These are phyloP conservation scores for Pogonophryne albipinna DNA, from an alignment of 2,797 vertebrate genomes.

Conservation along the genomic window DNA sequence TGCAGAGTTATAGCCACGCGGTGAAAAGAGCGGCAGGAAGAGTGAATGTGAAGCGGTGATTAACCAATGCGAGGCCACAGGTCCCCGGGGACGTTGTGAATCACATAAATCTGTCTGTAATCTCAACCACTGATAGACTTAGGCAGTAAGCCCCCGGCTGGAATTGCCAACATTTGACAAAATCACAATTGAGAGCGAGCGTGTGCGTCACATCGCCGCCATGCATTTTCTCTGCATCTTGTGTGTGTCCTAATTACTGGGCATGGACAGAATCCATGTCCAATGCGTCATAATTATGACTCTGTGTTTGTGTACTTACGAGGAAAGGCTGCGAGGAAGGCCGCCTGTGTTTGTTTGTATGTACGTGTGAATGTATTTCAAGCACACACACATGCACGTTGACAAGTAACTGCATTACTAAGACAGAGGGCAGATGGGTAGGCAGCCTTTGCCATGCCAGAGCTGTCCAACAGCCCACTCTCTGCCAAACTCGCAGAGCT, in stretches of 20 bases:
- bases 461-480: slow-evolving; percentile 71
- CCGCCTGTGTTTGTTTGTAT: slow-evolving; percentile 57
- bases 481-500: slow-evolving; percentile 73
- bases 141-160: slow-evolving; percentile 75
- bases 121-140: slow-evolving; percentile 84
- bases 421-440: slow-evolving; percentile 80
- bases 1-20: slow-evolving; percentile 53
- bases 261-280: slow-evolving; percentile 61
- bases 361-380: slow-evolving; percentile 49
- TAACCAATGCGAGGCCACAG: slow-evolving; percentile 76
- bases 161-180: slow-evolving; percentile 83
- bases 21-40: slow-evolving; percentile 61
- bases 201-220: slow-evolving; percentile 48
- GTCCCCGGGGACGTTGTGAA: slow-evolving; percentile 74
- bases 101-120: slow-evolving; percentile 85
- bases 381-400: slow-evolving; percentile 52
- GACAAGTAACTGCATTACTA: slow-evolving; percentile 75
- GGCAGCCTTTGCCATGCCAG: slow-evolving; percentile 75
- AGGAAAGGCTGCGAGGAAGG: slow-evolving; percentile 39
- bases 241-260: slow-evolving; percentile 67
- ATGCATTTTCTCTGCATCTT: slow-evolving; percentile 48
- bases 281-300: slow-evolving; percentile 59
- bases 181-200: slow-evolving; percentile 70
- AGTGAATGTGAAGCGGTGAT: slow-evolving; percentile 79
- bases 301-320: slow-evolving; percentile 54